Evolutionary conservation across 1,140 invertebrate species (phyloP), one percentile per base, ranked within the genome.

Genomic region (Neodiprion fabricii): DNA sequence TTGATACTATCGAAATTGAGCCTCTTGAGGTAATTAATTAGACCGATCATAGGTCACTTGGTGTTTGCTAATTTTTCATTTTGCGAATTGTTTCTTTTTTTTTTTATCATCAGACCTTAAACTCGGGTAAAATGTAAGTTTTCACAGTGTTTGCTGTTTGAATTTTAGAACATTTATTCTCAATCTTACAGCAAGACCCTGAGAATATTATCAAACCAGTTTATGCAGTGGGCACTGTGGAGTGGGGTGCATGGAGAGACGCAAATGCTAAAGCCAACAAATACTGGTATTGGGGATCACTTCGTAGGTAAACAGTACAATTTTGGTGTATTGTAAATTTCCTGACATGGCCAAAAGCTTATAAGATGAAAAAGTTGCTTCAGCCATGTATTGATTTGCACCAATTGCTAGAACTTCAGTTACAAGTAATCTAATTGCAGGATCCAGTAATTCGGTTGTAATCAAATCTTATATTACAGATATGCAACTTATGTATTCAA

Each of bases 161-260:
- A 76, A 70, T n/a, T 40, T 10, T 69, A 28, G 4, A 72, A 48
- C 66, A 67, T 53, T 66, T 47, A 67, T 61, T 77, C 4, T 72
- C 75, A 12, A 78, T 83, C 68, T 82, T 82, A 79, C 74, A 86
- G 81, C 78, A 88, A 72, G 79, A 89, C 83, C 76, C 81, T 70
- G 87, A 90, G 70, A 85, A 87, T 65, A 84, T 89, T 0, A 90
- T 88, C 53, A 94, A 94, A 85, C 92, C 94, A 17, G 92, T 97
- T 75, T 99, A 93, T 90, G 93, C 95, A 7, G 83, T 97, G 66
- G 91, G 91, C 75, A 89, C 91, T 1, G 86, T 99, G 67, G 93
- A 96, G 83, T 95, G 95, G 92, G 96, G 97, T 68, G 92, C 93
- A 12, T 95, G 95, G 84, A 89, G 94, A 81, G 95, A 98, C 89